These are phyloP conservation scores for Campodea augens DNA, from an alignment of 1,140 invertebrate genomes.

Conservation along the genomic window DNA sequence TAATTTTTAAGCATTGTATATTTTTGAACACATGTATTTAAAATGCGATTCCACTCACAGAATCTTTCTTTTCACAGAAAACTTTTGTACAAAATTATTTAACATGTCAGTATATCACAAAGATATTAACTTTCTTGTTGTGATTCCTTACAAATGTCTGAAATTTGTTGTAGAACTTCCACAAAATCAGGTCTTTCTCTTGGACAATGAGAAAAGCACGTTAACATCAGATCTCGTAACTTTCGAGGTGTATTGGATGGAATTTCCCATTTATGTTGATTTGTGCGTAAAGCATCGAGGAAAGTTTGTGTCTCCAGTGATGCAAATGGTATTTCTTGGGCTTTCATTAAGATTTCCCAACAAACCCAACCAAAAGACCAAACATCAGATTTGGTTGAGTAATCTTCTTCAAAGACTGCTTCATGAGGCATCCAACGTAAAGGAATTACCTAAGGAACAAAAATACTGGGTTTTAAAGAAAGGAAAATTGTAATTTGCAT, in stretches of 20 bases:
- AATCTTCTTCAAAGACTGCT: constrained; percentile 74
- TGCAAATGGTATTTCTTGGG: constrained; percentile 68
- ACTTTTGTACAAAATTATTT: not conserved
- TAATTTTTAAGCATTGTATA: not conserved
- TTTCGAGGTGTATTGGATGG: constrained; percentile 39
- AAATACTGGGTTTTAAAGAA: too few relatives aligned
- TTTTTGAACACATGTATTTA: not conserved
- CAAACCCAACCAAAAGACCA: constrained; percentile 76
- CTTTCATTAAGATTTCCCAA: constrained; percentile 81
- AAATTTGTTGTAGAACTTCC: constrained; percentile 20
- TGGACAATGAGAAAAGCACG: constrained; percentile 40
- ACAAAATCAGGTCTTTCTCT: constrained; percentile 43
- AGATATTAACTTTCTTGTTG: constrained; percentile 9
- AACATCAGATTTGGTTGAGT: constrained; percentile 82
- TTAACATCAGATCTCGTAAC: constrained; percentile 33
- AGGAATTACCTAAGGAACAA: constrained; percentile 51
- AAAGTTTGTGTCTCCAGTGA: constrained; percentile 54
- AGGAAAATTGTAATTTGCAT: too few relatives aligned
- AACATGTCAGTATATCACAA: not conserved
- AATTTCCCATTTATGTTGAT: constrained; percentile 40
- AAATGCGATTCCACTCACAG: not conserved
- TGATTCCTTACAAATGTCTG: constrained; percentile 13
- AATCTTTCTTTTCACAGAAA: not conserved
- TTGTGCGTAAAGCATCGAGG: constrained; percentile 47
- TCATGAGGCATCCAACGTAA: constrained; percentile 75